Percentiles rank a stretch among this genome's conserved stretches.
These are phyloP conservation scores for Sphaeramia orbicularis DNA, from an alignment of 2,797 vertebrate species.

Conservation along the genomic window DNA sequence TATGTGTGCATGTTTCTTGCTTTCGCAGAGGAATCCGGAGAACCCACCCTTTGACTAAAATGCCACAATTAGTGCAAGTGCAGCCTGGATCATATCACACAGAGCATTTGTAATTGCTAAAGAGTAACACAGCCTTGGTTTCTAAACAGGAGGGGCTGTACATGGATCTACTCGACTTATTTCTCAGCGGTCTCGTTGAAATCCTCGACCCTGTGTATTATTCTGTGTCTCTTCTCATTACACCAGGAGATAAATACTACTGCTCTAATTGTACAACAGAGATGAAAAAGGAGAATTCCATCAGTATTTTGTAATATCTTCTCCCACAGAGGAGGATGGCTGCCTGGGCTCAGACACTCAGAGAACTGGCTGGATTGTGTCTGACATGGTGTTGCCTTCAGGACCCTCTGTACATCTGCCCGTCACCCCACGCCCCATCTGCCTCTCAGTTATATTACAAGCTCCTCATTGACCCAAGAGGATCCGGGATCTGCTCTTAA, in stretches of 20 bases:
- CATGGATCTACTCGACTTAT: slow-evolving; percentile 51
- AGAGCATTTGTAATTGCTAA: slow-evolving; percentile 71
- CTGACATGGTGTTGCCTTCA: slow-evolving; percentile 45
- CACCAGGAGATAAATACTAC: slow-evolving; percentile 67
- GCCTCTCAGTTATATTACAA: slow-evolving; percentile 49
- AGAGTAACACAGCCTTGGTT: slow-evolving; percentile 63
- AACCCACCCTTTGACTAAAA: slow-evolving; percentile 74
- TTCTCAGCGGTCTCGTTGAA: slow-evolving; percentile 67
- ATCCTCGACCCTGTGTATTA: slow-evolving; percentile 53
- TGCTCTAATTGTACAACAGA: slow-evolving; percentile 47
- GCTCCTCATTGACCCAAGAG: slow-evolving; percentile 64
- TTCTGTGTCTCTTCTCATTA: slow-evolving; percentile 65
- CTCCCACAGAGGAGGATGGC: slow-evolving; percentile 46
- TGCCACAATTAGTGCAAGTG: slow-evolving; percentile 80
- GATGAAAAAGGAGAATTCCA: slow-evolving; percentile 63
- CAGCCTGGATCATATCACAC: slow-evolving; percentile 81
- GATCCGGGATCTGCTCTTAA: slow-evolving; percentile 80
- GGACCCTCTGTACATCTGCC: slow-evolving; percentile 61
- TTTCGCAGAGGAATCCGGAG: too few relatives aligned
- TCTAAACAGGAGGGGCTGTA: slow-evolving; percentile 59
- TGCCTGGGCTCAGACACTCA: slow-evolving; percentile 23
- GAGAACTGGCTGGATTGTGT: slow-evolving; percentile 51
- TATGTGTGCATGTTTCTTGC: too few relatives aligned
- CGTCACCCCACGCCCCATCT: slow-evolving; percentile 17
- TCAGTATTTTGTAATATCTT: slow-evolving; percentile 67